Percentiles rank a stretch among this genome's conserved stretches.
Evolutionary conservation across 2,797 vertebrate species (phyloP).

Genomic region (Periophthalmus magnuspinnatus): DNA sequence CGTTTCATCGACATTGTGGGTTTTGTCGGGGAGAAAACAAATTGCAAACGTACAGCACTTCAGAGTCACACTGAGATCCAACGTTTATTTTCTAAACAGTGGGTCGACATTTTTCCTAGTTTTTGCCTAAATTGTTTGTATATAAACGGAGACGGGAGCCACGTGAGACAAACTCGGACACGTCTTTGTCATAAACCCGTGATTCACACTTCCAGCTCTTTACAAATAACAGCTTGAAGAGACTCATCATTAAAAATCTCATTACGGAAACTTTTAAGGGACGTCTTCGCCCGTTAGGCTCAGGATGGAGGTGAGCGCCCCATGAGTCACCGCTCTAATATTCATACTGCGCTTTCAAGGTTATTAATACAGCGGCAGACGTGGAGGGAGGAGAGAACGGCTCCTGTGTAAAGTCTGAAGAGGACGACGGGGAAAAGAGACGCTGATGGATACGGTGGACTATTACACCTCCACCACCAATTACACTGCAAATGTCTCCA

Average conservation of each 20-base stretch:
- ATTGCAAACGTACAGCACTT: no score
- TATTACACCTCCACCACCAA: not conserved
- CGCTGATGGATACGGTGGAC: not conserved
- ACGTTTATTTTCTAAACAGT: no score
- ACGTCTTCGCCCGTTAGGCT: slow-evolving; percentile 20
- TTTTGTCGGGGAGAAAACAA: no score
- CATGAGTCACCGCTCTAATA: slow-evolving; percentile 29
- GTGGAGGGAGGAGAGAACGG: not conserved
- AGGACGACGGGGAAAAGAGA: not conserved
- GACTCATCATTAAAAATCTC: slow-evolving; percentile 38
- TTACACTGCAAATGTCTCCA: no score
- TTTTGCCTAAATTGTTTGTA: no score
- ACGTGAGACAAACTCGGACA: no score
- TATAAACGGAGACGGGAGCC: no score
- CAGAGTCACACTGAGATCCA: no score
- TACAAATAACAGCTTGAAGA: slow-evolving; percentile 12
- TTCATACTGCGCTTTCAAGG: slow-evolving; percentile 23
- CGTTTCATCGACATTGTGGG: no score
- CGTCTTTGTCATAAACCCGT: no score
- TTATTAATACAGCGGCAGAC: slow-evolving; percentile 37
- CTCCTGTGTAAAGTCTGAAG: not conserved
- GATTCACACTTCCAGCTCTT: not conserved
- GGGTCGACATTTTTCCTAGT: no score
- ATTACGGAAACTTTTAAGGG: slow-evolving; percentile 21
- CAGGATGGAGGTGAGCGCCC: slow-evolving; percentile 23